Evolutionary conservation across 1,140 invertebrate species (phyloP).

Genomic region (Psix sp.): DNA sequence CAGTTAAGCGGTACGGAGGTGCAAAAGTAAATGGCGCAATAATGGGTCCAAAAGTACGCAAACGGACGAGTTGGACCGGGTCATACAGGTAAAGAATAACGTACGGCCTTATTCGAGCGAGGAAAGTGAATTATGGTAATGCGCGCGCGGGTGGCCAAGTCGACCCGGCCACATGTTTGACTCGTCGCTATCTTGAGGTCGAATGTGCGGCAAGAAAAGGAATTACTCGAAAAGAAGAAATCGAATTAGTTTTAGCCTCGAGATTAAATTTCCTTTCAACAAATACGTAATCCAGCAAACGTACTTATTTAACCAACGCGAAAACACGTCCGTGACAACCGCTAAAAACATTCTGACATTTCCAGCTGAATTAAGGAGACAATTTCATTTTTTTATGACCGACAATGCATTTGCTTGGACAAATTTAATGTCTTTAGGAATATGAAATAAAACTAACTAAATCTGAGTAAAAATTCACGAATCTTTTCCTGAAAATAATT

Average conservation of each 20-base stretch:
- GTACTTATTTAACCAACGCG: constrained; percentile 40
- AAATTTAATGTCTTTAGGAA: too few relatives aligned
- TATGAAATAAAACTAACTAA: too few relatives aligned
- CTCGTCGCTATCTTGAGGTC: constrained; percentile 18
- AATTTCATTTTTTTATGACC: too few relatives aligned
- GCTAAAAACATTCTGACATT: too few relatives aligned
- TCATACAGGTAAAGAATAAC: constrained; percentile 46
- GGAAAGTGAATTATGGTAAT: constrained; percentile 58
- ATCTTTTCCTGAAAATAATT: too few relatives aligned
- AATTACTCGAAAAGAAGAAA: constrained; percentile 42
- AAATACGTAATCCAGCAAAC: constrained; percentile 39
- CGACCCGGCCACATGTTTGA: constrained; percentile 34
- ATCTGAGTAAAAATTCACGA: too few relatives aligned
- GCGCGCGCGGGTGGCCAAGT: constrained; percentile 35
- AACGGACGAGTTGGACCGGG: constrained; percentile 24
- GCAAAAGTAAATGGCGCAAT: constrained; percentile 49
- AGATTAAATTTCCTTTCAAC: constrained; percentile 49
- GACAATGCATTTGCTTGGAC: too few relatives aligned
- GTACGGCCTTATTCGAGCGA: constrained; percentile 8
- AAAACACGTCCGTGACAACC: too few relatives aligned
- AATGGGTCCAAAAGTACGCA: constrained; percentile 49
- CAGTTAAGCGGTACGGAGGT: constrained; percentile 30
- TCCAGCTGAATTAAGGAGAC: too few relatives aligned
- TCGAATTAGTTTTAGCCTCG: constrained; percentile 50
- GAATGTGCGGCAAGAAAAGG: constrained; percentile 19